Evolutionary conservation across 2,113 vertebrate species (phyloP), one percentile per base, ranked within the genome.

Genomic region (Vanacampus margaritifer): DNA sequence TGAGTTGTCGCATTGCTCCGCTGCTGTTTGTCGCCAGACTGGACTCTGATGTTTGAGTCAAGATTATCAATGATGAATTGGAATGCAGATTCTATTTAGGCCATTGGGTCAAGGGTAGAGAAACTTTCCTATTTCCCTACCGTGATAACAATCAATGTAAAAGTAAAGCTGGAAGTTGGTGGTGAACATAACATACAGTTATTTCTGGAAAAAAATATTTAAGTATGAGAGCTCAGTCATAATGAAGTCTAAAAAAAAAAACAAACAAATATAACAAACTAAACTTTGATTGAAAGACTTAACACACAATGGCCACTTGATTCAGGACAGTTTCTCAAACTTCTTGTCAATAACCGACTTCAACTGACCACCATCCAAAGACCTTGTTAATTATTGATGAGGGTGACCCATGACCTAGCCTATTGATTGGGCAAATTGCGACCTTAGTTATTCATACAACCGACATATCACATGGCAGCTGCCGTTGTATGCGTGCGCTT

Each of bases 401-500:
- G 68, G 71, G 80, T 82, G 45, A 83, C 72, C 72, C 64, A 37
- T 89, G 81, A 85, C 83, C 76, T 9, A 54, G 32, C 66, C 56
- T 85, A 88, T 88, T 73, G 88, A 90, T 86, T 50, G 75, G 84
- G 78, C 67, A 84, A 76, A 83, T 80, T 79, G 74, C 72, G 81
- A 69, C 68, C 75, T 79, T 43, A 67, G 73, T 83, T 82, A 77
- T 82, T 79, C 82, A 57, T 80, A 74, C 76, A 74, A 64, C 60
- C 64, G 48, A 28, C 60, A 19, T 69, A 82, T 85, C 78, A 64
- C 83, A 79, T 81, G 72, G 35, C 79, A 24, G 65, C 62, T 76
- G 75, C 51, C 39, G 57, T 67, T 63, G 19, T 50, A n/a, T n/a
- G 16, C 54, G 65, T 56, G 67, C 57, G 51, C 28, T 8, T 6